phyloP scores from a whole-genome alignment of 2,888 invertebrate species.

The Fragum sueziense region DNA sequence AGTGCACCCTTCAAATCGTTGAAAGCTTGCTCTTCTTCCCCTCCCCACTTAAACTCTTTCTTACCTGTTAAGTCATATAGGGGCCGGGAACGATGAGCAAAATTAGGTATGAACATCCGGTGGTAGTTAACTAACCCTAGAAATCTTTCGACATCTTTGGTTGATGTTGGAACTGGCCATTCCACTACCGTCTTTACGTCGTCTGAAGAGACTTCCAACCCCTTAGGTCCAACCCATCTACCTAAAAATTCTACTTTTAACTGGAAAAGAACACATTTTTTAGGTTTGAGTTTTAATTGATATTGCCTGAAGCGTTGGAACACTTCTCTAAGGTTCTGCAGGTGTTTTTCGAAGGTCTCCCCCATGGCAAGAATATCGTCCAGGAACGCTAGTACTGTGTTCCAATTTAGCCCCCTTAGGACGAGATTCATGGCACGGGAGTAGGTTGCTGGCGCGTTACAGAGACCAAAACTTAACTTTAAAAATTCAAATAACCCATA shows the following conservation, averaged over 20 bases:
- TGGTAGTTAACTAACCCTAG: conserved; percentile 58
- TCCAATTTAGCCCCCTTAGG: conserved; percentile 49
- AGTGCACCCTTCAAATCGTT: conserved; percentile 26
- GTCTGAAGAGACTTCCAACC: conserved; percentile 13
- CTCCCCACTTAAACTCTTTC: conserved; percentile 26
- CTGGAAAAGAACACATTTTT: conserved; percentile 55
- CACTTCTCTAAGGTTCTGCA: conserved; percentile 35
- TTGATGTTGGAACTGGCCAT: conserved; percentile 32
- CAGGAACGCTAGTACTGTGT: conserved; percentile 54
- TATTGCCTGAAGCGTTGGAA: conserved; percentile 39
- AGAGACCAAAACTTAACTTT: conserved; percentile 37
- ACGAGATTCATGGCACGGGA: conserved; percentile 43
- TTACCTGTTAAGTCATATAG: conserved; percentile 44
- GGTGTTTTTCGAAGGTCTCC: conserved; percentile 21
- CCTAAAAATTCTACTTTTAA: conserved; percentile 48
- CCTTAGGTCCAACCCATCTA: conserved; percentile 20
- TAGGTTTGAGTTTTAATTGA: conserved; percentile 48
- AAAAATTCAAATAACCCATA: conserved; percentile 54
- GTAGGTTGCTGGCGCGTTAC: conserved; percentile 58
- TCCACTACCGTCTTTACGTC: conserved; percentile 17
- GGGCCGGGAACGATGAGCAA: conserved; percentile 11
- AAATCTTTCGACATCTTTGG: conserved; percentile 51
- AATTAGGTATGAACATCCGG: conserved; percentile 38
- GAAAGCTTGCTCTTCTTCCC: conserved; percentile 33
- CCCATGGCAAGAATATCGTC: conserved; percentile 63